Conservation (phyloP, 1,140 invertebrate species). For the Anoplophora glabripennis region DNA sequence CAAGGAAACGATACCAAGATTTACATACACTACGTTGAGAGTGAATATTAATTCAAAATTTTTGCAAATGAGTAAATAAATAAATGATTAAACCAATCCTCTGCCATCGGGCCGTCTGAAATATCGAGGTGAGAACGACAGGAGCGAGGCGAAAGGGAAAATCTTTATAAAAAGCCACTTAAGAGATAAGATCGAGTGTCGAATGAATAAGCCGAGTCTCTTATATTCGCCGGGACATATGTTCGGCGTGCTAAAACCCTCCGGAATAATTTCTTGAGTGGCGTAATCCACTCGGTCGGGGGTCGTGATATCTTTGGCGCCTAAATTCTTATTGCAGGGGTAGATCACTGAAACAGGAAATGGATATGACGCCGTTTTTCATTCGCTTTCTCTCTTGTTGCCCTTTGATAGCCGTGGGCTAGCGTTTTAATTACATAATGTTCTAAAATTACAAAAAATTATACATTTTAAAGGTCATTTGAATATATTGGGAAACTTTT, state of each 20-base stretch:
- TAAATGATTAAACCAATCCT: not conserved
- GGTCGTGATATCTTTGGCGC: constrained; percentile 19
- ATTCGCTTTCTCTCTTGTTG: no score
- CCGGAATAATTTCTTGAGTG: constrained; percentile 29
- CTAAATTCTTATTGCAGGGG: constrained; percentile 12
- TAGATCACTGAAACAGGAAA: no score
- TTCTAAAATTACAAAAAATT: no score
- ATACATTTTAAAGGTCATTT: no score
- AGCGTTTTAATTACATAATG: no score
- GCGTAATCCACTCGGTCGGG: constrained; percentile 24
- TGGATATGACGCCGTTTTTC: no score
- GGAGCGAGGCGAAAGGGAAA: constrained; percentile 26
- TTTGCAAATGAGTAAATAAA: no score
- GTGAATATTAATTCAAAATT: no score
- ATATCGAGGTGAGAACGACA: constrained; percentile 30
- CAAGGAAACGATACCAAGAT: no score
- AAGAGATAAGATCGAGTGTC: constrained; percentile 30
- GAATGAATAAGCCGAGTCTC: constrained; percentile 29
- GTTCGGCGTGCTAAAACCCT: constrained; percentile 21
- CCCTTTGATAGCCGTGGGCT: no score
- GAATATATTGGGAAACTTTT: no score
- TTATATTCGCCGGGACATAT: constrained; percentile 29
- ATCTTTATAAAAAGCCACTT: constrained; percentile 29
- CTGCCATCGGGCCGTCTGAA: constrained; percentile 18
- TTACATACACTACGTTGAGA: no score